Evolutionary conservation across 1,140 invertebrate genomes (phyloP), one percentile per base, ranked within the genome.

Genomic region (Lethrus apterus): DNA sequence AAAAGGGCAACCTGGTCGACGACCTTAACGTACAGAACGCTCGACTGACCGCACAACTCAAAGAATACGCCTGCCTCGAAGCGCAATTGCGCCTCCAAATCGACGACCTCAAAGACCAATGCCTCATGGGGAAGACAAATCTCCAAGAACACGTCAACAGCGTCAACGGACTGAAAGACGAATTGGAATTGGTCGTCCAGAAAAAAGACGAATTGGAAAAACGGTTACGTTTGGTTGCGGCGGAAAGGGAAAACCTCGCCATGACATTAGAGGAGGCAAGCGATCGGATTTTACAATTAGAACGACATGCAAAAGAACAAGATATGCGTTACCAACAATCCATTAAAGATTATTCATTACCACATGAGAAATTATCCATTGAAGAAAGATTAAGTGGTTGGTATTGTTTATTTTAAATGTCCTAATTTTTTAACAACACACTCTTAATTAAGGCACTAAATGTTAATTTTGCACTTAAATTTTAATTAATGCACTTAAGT

Each of bases 11-110:
- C 8, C 63, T 79, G 13, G 84, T 97, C 20, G 75, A 81, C 7
- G 89, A 94, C 60, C 74, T 96, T 30, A 89, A 86, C 13, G 84
- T 89, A 49, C 92, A 96, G 67, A 96, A 95, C 67, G 83, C 87
- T 11, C 73, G 90, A 36, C 75, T 97, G 3, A 91, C 89, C 2
- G 75, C 79, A 21, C 89, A 95, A 67, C 76, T 96, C 19, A 85
- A 89, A 67, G 84, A 62, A 51, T 54, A 56, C n/a, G 51, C 54
- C 14, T 34, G 35, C 46, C 80, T 80, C 33, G 91, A 94, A 70
- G 81, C 86, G 35, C 81, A 86, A 57, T 69, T 94, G 33, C 74
- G 81, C 46, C 69, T 77, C 38, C 86, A 94, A 65, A 73, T 94
- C 7, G 84, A 91, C 54, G 73, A 78, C 32, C 69, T 93, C 1